Percentiles rank a stretch among this genome's conserved stretches.
These are phyloP conservation scores for Astropecten irregularis DNA, from an alignment of 53 echinoderm and acorn worm species.

Conservation along the genomic window DNA sequence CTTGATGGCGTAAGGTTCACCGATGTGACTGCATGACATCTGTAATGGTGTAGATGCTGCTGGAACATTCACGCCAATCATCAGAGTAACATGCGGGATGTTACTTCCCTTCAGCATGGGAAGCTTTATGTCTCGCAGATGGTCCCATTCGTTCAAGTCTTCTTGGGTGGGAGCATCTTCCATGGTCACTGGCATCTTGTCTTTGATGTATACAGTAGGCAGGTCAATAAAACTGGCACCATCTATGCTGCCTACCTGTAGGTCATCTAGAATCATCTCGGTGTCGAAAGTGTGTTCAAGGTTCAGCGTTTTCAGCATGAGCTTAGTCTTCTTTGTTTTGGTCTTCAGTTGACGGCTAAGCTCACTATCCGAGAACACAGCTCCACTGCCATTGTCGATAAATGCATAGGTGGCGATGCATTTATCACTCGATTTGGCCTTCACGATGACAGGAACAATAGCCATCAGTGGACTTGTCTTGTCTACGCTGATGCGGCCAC, in stretches of 20 bases:
- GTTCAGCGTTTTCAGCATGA: constrained; percentile 58
- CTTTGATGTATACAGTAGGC: constrained; percentile 60
- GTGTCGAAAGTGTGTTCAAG: constrained; percentile 30
- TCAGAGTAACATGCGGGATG: constrained; percentile 59
- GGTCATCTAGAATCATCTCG: constrained; percentile 40
- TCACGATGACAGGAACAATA: constrained; percentile 44
- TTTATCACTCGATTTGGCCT: constrained; percentile 39
- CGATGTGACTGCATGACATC: constrained; percentile 15
- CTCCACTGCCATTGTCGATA: constrained; percentile 61
- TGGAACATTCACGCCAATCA: constrained; percentile 69
- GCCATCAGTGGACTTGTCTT: constrained; percentile 33
- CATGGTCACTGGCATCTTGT: constrained; percentile 52
- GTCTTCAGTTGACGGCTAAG: constrained; percentile 1
- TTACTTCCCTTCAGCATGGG: constrained; percentile 22
- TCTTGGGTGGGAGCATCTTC: constrained; percentile 56
- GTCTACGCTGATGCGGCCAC: not conserved
- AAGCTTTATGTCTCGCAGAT: constrained; percentile 45
- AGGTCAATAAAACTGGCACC: constrained; percentile 34
- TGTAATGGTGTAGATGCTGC: constrained; percentile 56
- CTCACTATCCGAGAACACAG: constrained; percentile 49
- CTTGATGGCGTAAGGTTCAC: constrained; percentile 64
- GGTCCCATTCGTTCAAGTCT: constrained; percentile 57
- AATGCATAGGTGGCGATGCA: constrained; percentile 60
- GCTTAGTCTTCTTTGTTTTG: constrained; percentile 40
- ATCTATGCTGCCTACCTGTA: constrained; percentile 37